These are phyloP conservation scores for Corella eumyota DNA, from an alignment of 23 tunicate species.

Conservation along the genomic window DNA sequence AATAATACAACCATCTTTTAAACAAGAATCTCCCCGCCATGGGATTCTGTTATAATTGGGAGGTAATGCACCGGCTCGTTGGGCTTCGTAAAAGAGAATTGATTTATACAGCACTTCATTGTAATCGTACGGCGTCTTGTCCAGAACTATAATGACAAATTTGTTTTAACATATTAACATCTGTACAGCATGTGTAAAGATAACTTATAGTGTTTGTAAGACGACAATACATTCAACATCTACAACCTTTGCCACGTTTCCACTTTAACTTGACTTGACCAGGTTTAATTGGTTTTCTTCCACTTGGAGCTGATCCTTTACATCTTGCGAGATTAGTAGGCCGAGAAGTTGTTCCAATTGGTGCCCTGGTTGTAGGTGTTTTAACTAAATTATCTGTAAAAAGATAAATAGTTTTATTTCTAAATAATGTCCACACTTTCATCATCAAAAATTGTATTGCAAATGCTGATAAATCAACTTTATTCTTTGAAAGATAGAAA, in stretches of 20 bases:
- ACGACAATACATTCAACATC: no score
- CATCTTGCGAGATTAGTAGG: neutral
- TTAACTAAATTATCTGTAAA: no score
- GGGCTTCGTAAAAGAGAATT: slow-evolving; percentile 68
- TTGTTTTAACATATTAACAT: no score
- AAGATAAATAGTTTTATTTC: no score
- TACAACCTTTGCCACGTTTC: neutral
- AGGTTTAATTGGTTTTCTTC: neutral
- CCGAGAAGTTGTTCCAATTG: neutral
- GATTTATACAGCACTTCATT: slow-evolving; percentile 83
- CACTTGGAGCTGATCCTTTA: neutral
- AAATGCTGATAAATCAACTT: no score
- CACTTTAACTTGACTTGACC: neutral
- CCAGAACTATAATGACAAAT: no score
- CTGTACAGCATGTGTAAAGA: no score
- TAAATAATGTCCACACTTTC: no score
- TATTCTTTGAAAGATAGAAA: no score
- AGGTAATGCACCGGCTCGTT: slow-evolving; percentile 64
- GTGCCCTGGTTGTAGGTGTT: neutral
- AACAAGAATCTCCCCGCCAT: slow-evolving; percentile 64
- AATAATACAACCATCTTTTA: slow-evolving; percentile 51
- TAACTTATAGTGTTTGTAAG: no score
- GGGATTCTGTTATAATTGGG: slow-evolving; percentile 39
- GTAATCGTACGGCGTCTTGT: slow-evolving; percentile 50
- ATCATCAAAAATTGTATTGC: no score